Evolutionary conservation across 2,888 invertebrate genomes (phyloP).

Genomic region (Arctia plantaginis): DNA sequence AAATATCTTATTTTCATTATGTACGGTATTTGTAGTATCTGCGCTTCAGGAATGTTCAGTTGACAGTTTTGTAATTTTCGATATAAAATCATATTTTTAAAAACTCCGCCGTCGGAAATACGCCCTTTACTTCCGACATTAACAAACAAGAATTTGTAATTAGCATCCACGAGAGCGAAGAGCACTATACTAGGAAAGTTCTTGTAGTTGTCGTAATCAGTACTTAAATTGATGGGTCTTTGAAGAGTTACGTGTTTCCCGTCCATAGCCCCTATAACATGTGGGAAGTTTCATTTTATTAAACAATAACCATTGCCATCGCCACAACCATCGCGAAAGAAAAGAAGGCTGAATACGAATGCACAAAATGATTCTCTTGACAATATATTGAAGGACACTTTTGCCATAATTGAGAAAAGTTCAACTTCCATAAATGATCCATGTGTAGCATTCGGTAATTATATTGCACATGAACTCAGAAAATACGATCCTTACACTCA

Average conservation of each 20-base stretch:
- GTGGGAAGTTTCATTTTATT: background rate
- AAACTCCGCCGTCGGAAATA: background rate
- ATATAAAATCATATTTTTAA: constrained; percentile 6
- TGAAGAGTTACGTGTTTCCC: background rate
- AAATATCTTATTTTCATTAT: constrained; percentile 22
- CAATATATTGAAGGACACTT: too few relatives aligned
- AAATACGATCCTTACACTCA: too few relatives aligned
- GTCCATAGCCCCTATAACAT: background rate
- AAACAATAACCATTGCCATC: too few relatives aligned
- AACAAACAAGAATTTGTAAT: background rate
- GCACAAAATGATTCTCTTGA: too few relatives aligned
- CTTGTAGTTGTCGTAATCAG: background rate
- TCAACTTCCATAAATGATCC: too few relatives aligned
- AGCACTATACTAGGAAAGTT: background rate
- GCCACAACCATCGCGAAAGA: too few relatives aligned
- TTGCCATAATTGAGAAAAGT: background rate
- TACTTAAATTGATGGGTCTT: background rate
- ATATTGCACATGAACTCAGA: too few relatives aligned
- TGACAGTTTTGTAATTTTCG: constrained; percentile 34
- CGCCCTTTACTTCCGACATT: background rate
- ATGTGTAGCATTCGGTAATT: too few relatives aligned
- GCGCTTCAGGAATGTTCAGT: constrained; percentile 33
- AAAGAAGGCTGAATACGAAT: too few relatives aligned
- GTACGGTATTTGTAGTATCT: constrained; percentile 47
- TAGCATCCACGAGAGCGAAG: background rate